Base-by-base conservation (phyloP, 2,888 invertebrate species). In the Uropetala carovei region DNA sequence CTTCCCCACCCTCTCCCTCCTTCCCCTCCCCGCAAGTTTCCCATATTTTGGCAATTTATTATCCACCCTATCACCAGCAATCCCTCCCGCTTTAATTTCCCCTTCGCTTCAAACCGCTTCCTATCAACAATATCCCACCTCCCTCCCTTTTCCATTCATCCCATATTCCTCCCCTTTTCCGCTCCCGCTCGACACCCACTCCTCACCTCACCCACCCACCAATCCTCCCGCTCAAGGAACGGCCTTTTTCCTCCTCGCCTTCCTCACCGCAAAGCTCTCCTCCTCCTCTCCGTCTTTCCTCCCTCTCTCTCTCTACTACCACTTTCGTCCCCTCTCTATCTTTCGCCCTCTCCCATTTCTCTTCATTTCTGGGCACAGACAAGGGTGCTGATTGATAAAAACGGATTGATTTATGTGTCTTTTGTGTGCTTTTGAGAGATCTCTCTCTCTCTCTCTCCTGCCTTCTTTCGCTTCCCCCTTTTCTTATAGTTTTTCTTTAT, bases 21-120 rank as follows among this genome's bases (percentile, higher is more conserved):
- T 43, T 60, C 64, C 22, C 43, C 10, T 16, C 43, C 64, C 43
- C 56, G 43, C 43, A 64, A 89, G 89, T 64, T 83, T 64, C 68
- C 89, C 89, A 89, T 89, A 89, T 89, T 89, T 89, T 89, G 89
- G 89, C 64, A 89, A 89, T 89, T 89, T 89, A 89, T 89, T 89
- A 89, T 89, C 89, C 64, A 43, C 68, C 89, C 89, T 89, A 89
- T 89, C 89, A 64, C 30, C 89, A 64, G 18, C 89, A 89, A 64
- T 64, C 86, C 89, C 89, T 89, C 60, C 89, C 89, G 64, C 89
- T 89, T 89, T 89, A 89, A 89, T 89, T 89, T 89, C 89, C 89
- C 89, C 60, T 86, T 86, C 86, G 59, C 89, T 22, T 83, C 83
- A 57, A 11, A 83, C 56, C 83, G 82, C 82, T 14, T 86, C 89